Conservation (phyloP, 2,113 vertebrate genomes). For the Seriola aureovittata region DNA sequence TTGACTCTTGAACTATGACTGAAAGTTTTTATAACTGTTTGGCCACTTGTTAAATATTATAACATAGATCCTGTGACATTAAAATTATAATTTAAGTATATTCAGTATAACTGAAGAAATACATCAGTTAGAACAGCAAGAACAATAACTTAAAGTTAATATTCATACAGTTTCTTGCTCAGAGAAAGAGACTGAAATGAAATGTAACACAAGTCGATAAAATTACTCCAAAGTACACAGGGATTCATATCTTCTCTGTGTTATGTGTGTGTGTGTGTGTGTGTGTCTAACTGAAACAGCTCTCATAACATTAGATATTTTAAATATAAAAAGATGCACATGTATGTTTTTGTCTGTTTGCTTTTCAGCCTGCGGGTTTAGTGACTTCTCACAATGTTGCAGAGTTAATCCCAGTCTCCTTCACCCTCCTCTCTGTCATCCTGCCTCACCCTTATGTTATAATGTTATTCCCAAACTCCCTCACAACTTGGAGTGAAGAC, state of each 20-base stretch:
- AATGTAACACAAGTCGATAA: neutral
- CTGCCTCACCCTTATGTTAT: neutral
- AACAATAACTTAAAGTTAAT: neutral
- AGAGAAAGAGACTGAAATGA: neutral
- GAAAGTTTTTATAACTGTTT: neutral
- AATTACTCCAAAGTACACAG: neutral
- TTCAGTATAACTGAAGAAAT: neutral
- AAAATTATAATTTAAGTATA: neutral
- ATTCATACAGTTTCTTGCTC: neutral
- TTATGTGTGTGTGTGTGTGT: neutral
- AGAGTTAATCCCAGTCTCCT: conserved; percentile 11
- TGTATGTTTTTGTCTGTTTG: conserved; percentile 9
- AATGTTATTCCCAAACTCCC: neutral
- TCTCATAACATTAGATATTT: conserved; percentile 4
- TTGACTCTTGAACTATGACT: neutral
- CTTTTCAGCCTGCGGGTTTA: conserved; percentile 31
- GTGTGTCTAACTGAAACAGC: neutral
- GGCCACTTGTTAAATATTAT: neutral
- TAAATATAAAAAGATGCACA: conserved; percentile 12
- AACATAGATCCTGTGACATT: no score
- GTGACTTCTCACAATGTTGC: conserved; percentile 31
- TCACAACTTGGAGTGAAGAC: neutral
- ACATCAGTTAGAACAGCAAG: neutral
- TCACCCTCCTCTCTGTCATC: neutral
- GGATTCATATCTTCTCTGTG: neutral